phyloP scores from a whole-genome alignment of 1,140 invertebrate species.

The Papilio glaucus region DNA sequence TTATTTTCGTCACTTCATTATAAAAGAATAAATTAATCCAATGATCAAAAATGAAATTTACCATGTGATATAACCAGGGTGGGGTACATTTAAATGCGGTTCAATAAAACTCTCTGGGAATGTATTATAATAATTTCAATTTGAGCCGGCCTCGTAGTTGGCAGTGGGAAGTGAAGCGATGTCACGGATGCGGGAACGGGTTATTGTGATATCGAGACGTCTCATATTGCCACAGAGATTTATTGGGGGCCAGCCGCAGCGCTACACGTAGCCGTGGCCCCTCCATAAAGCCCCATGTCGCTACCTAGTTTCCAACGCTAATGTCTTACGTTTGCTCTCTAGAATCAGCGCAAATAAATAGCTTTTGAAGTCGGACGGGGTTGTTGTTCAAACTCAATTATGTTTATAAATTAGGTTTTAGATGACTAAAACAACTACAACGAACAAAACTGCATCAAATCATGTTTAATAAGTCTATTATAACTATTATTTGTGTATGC shows the following conservation, averaged over 20 bases:
- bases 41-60: slow-evolving; percentile 1
- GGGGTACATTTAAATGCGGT: slow-evolving; percentile 25
- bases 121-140: slow-evolving; percentile 59
- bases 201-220: slow-evolving; percentile 71
- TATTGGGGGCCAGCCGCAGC: slow-evolving; percentile 57
- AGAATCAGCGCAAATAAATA: slow-evolving; percentile 34
- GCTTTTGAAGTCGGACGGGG: slow-evolving; percentile 17
- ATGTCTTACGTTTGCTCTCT: slow-evolving; percentile 14
- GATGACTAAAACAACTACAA: not conserved
- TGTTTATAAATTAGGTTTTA: slow-evolving; percentile 15
- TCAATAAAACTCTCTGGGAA: slow-evolving; percentile 36
- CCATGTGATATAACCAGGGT: slow-evolving; percentile 14
- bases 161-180: slow-evolving; percentile 50
- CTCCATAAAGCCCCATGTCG: slow-evolving; percentile 22
- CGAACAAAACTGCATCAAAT: too few species aligned
- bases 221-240: slow-evolving; percentile 72
- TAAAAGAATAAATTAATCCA: slow-evolving; percentile 8
- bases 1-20: not conserved
- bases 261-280: slow-evolving; percentile 30
- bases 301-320: slow-evolving; percentile 16
- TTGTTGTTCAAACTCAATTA: slow-evolving; percentile 22
- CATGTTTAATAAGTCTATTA: too few species aligned
- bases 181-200: slow-evolving; percentile 56
- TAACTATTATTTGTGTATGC: too few species aligned
- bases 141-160: slow-evolving; percentile 44